Base-by-base conservation (phyloP, 2,113 vertebrate genomes). In the Uropsilus gracilis region DNA sequence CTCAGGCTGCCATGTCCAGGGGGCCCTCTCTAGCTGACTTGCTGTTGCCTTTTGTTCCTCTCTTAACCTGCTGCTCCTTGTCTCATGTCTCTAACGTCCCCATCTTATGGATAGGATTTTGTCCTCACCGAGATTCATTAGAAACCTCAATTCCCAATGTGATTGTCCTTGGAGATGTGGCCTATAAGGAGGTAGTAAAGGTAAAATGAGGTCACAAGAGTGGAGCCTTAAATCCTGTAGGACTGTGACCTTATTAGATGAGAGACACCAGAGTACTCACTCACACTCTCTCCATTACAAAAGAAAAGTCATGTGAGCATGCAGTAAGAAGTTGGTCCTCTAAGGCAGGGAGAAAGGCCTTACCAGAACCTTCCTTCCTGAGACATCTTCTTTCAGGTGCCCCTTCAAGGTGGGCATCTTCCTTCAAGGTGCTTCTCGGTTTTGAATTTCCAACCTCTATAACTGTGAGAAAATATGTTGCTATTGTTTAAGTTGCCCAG, bases 1-100 rank as follows among this genome's bases (percentile, higher is more conserved):
- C 76, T 97, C 96, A 97, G 93, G 76, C 92, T 78, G 90, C 96
- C 8, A 0, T 95, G 91, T 48, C 57, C 77, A 87, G 92, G 95
- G 97, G 91, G 96, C 88, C 85, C 39, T 37, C 71, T 75, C 55
- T 3, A 8, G 14, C 32, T 37, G 13, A 0, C 37, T 42, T 17
- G 30, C 46, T 39, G 17, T 10, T 44, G 34, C 30, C 22, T 2
- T 26, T 61, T 28, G 42, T 28, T 8, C 42, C 64, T 68, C 37
- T 59, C 17, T 7, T 7, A 20, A 3, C 4, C 34, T 22, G 53
- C 39, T 61, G 26, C 59, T 28, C 59, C 11, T 61, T 28, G 59
- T 61, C 6, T 61, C 24, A 30, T 61, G 59, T n/a, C 30, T 24
- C 10, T 39, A n/a, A n/a, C n/a, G n/a, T 81, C 16, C 28, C 50